Percentiles rank a stretch among this genome's conserved stretches.
phyloP scores from a whole-genome alignment of 2,113 vertebrate species.

The Dasypus novemcinctus region DNA sequence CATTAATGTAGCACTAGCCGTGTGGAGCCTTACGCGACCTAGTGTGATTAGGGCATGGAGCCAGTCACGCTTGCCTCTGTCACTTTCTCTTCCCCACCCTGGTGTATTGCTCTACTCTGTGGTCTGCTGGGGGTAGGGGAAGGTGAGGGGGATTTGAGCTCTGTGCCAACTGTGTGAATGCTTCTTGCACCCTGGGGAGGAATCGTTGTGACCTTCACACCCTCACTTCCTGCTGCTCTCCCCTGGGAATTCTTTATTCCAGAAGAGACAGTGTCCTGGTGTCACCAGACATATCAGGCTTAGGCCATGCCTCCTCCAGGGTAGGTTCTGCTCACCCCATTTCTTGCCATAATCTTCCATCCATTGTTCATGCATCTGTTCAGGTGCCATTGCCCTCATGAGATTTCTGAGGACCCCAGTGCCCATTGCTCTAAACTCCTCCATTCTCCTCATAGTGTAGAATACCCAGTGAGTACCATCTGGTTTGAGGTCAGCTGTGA shows the following conservation, averaged over 20 bases:
- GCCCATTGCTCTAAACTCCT: neutral
- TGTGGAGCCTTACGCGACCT: neutral
- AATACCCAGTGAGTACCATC: neutral
- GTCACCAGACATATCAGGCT: constrained; percentile 36
- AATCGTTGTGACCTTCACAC: neutral
- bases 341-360: neutral
- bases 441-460: neutral
- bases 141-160: neutral
- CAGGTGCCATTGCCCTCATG: constrained; percentile 38
- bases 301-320: neutral
- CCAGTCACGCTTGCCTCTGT: constrained; percentile 19
- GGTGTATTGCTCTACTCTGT: neutral
- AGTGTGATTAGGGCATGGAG: neutral
- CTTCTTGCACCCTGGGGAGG: neutral
- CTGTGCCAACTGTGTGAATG: neutral
- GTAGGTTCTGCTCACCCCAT: constrained; percentile 19
- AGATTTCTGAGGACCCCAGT: neutral
- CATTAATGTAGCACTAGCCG: neutral
- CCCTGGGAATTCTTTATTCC: neutral
- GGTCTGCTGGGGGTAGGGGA: neutral
- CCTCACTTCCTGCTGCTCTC: neutral
- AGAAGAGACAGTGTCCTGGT: constrained; percentile 4
- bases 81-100: neutral
- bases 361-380: constrained; percentile 60
- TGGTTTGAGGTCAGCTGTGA: neutral